Conservation (phyloP, 2,797 vertebrate species). For the Gallinago stenura region DNA sequence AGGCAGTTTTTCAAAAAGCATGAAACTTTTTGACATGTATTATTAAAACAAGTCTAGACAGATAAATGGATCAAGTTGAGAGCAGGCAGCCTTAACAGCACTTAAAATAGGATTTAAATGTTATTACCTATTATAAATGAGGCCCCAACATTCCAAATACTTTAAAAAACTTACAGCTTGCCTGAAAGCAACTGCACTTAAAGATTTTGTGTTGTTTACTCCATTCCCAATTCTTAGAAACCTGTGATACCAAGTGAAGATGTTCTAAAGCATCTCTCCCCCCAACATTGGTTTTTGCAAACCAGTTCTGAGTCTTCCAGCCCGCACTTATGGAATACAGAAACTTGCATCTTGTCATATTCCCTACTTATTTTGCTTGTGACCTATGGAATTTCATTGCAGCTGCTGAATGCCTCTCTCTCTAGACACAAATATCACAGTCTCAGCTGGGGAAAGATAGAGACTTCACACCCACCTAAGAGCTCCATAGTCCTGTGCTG, state of each 20-base stretch:
- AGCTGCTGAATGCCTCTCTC: not conserved
- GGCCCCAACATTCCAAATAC: not conserved
- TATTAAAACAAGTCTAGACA: not conserved
- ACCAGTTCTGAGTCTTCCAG: not conserved
- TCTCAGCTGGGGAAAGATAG: not conserved
- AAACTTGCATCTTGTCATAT: not conserved
- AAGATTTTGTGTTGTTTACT: not conserved
- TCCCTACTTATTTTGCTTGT: not conserved
- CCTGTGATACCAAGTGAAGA: not conserved
- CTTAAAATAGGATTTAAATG: not conserved
- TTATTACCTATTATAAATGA: not conserved
- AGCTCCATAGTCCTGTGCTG: fast-evolving
- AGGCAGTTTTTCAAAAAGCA: not conserved
- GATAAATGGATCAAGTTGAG: not conserved
- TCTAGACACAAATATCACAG: not conserved
- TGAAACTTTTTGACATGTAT: not conserved
- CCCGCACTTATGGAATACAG: not conserved
- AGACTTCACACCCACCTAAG: not conserved
- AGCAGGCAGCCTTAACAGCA: not conserved
- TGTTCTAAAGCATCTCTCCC: not conserved
- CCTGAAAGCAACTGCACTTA: not conserved
- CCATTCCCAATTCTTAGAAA: not conserved
- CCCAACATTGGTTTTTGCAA: not conserved
- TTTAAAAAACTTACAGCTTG: not conserved
- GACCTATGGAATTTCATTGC: not conserved